Evolutionary conservation across 1,140 invertebrate species (phyloP), one percentile per base, ranked within the genome.

Genomic region (Tetramorium parvispinum): DNA sequence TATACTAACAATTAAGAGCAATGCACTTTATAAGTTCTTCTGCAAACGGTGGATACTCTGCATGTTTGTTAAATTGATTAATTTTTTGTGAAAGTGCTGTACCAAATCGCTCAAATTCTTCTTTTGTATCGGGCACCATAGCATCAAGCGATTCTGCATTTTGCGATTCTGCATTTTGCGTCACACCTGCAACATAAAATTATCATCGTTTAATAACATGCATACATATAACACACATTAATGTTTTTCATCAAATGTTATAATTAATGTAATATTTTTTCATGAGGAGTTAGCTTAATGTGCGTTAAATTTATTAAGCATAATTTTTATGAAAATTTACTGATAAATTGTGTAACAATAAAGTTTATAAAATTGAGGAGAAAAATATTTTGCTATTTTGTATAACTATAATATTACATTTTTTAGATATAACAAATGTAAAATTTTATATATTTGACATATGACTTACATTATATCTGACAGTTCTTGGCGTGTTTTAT

Each of bases 11-110:
- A 94, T 97, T 96, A 78, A 97, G 96, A 95, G 97, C 96, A 93
- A 98, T 95, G 94, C 97, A 97, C 94, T 97, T 97, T 90, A 98
- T 96, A 87, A 98, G 94, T 85, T 97, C 97, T 94, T 98, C 98
- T 59, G 97, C 96, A 92, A 98, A 98, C 57, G 93, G 94, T 16
- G 97, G 96, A 93, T 97, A 98, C 92, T 98, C 97, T 5, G 96
- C 94, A 85, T 96, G 97, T 91, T 97, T 96, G 89, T 97, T 97
- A 93, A 96, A 97, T 13, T 96, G 93, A 87, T 96, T 96, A 49
- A 98, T 96, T 95, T 98, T 98, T 92, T 96, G 96, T 57, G 96
- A 95, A 49, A 98, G 95, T n/a, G 96, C 95, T 77, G 97, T 96
- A 27, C 96, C 96, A 93, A 98, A 98, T 93, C 97, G 97, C 65